These are phyloP conservation scores for Sebastes diploproa DNA, from an alignment of 2,797 vertebrate genomes.

Conservation along the genomic window DNA sequence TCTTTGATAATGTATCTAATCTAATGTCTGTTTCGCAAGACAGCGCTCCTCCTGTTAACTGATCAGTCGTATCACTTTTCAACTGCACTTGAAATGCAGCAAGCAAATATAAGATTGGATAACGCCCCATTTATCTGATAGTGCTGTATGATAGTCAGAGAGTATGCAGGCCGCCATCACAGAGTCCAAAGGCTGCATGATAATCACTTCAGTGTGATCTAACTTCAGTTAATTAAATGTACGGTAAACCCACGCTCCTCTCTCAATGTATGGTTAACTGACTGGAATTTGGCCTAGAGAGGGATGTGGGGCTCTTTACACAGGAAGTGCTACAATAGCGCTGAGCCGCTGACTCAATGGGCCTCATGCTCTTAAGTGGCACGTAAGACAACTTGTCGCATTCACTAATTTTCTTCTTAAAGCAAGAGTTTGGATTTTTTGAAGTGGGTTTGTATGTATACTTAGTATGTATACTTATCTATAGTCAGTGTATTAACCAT, in stretches of 20 bases:
- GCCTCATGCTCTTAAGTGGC: neutral
- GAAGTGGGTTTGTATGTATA: neutral
- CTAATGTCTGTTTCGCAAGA: neutral
- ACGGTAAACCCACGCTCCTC: constrained; percentile 19
- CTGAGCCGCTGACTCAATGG: neutral
- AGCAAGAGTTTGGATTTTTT: neutral
- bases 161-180: constrained; percentile 11
- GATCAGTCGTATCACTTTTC: constrained; percentile 46
- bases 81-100: constrained; percentile 18
- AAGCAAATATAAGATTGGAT: constrained; percentile 3
- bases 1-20: constrained; percentile 2
- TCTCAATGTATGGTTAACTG: neutral
- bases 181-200: constrained; percentile 37
- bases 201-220: constrained; percentile 43
- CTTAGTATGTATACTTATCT: neutral
- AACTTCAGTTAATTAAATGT: constrained; percentile 29
- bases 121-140: neutral
- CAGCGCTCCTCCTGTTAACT: neutral
- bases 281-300: constrained; percentile 25
- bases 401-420: neutral
- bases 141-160: neutral
- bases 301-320: neutral
- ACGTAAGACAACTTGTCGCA: neutral
- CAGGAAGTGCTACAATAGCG: neutral
- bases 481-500: neutral